Base-by-base conservation (phyloP, 2,797 vertebrate species). In the Chelidonichthys spinosus region DNA sequence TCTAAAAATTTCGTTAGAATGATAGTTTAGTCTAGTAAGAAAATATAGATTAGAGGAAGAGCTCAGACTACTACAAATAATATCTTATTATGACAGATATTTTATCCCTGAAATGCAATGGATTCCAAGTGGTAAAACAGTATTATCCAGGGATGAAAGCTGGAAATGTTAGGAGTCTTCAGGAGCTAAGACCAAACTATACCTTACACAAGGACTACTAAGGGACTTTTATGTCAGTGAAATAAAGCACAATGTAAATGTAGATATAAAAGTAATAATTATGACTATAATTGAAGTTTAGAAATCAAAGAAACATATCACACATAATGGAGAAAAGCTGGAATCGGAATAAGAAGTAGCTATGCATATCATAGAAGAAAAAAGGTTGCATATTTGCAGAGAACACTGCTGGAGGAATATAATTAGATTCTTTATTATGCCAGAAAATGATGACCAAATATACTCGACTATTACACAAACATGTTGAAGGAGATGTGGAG, bases 251-350 rank as follows among this genome's bases (percentile, higher is more conserved):
- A 33, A 61, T 8, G 40, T 61, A 43, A 10, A 59, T 25, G 40
- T 13, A 25, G 11, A 60, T 42, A 14, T 7, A 49, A 18, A 18
- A 9, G 5, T 2, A 58, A 44, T 61, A 43, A 43, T 43, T 10
- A 15, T 2, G 15, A 60, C 58, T 11, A 9, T 32, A 32, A 60
- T 4, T 25, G 55, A 17, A 58, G 36, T 58, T 37, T 18, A 18
- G 36, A 18, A 13, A 11, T 59, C 56, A 42, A 59, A 40, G 56
- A 42, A 25, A 40, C 13, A 42, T 43, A 43, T 42, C 40, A 33
- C 60, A 47, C 32, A 42, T 17, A 61, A 62, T 46, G 32, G 25
- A 44, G 58, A 61, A 36, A n/a, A 47, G 33, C 43, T 47, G 60
- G 35, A 54, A 35, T 47, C 32, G 60, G 15, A 33, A 44, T 15